Base-by-base conservation (phyloP, 2,797 vertebrate species). In the Propithecus perrieri region DNA sequence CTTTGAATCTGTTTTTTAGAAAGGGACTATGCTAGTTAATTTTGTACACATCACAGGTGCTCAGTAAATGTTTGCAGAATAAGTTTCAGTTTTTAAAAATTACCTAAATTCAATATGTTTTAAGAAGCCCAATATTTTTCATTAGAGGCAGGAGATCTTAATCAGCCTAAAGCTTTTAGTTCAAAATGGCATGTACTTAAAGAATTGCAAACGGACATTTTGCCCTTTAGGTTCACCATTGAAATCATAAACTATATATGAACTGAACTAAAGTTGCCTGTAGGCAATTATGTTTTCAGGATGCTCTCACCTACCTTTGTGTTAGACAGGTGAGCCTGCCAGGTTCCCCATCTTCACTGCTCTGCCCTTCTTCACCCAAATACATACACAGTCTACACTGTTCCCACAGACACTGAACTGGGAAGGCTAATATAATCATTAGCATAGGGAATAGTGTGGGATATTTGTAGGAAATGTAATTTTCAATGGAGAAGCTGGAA, bases 261-360 rank as follows among this genome's bases (percentile, higher is more conserved):
- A 35, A 53, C 28, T 38, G 61, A 48, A 28, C 46, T 84, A 33
- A 69, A 17, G 5, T 41, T 74, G 41, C 26, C n/a, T 86, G 12
- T 8, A 50, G 53, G 26, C 15, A 22, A 14, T 17, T 12, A 4
- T 43, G 17, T 85, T 38, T 92, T 92, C 14, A n/a, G 48, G 71
- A 33, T 67, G 26, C 13, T 7, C 8, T 91, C 30, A 92, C 96
- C 38, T 89, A 96, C 96, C 91, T 96, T 79, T 78, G 75, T 12
- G 7, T 96, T 93, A 94, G 76, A 63, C 74, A 86, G 71, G 24
- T 8, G 61, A 96, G 38, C 8, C 8, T 38, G 14, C 35, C 28
- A 13, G 26, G 0, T 65, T 38, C 33, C n/a, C 80, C 92, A 85
- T 94, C 72, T 89, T 85, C 65, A 46, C 13, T 3, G 22, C 17